Evolutionary conservation across 2,888 invertebrate species (phyloP).

Genomic region (Barypeithes pellucidus): DNA sequence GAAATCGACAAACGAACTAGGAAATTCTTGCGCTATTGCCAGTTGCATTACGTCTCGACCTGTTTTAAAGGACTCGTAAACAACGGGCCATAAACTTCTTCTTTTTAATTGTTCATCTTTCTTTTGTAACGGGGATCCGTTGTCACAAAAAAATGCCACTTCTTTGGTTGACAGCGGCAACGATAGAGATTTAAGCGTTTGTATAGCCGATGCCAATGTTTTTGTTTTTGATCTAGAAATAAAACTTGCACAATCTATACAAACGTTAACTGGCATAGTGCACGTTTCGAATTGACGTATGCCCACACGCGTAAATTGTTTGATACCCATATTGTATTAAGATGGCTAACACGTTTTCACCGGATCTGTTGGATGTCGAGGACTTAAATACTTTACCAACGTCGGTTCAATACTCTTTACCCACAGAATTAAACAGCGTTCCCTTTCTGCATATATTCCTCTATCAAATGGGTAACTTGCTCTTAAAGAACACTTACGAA

Average conservation of each 20-base stretch:
- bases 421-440: background rate
- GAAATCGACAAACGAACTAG: background rate
- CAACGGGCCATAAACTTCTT: background rate
- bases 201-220: background rate
- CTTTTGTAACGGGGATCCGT: background rate
- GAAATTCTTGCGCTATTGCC: background rate
- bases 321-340: slow-evolving; percentile 2
- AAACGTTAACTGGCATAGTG: background rate
- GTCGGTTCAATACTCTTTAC: background rate
- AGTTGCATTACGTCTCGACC: background rate
- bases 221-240: background rate
- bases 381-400: slow-evolving; percentile 1
- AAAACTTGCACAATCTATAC: slow-evolving; percentile 2
- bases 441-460: background rate
- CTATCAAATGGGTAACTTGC: background rate
- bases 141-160: slow-evolving; percentile 5
- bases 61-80: background rate
- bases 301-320: background rate
- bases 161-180: background rate
- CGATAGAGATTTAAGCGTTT: background rate
- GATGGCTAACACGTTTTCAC: background rate
- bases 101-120: background rate
- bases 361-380: background rate
- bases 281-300: background rate
- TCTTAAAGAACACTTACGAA: background rate